Percentiles rank a stretch among this genome's conserved stretches.
Conservation (phyloP, 1,140 invertebrate genomes). For the Sarcophaga peregrina region DNA sequence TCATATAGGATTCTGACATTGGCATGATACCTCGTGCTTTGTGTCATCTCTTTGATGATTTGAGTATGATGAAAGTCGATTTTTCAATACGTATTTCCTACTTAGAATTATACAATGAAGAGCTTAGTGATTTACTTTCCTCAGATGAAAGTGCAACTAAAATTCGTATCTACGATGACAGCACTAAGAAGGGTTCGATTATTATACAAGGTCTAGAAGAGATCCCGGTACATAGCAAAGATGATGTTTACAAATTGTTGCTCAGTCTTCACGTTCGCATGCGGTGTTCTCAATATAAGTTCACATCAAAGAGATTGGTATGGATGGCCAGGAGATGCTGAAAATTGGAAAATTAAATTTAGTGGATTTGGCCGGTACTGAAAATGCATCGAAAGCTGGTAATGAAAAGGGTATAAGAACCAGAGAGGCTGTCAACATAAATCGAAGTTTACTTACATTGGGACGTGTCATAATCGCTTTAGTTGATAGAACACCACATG, state of each 20-base stretch:
- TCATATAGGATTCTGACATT: slow-evolving; percentile 76
- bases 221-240: slow-evolving; percentile 88
- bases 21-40: slow-evolving; percentile 88
- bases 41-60: slow-evolving; percentile 85
- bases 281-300: slow-evolving; percentile 96
- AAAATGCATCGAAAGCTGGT: slow-evolving; percentile 95
- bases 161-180: slow-evolving; percentile 85
- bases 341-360: slow-evolving; percentile 97
- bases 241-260: slow-evolving; percentile 92
- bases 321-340: slow-evolving; percentile 90
- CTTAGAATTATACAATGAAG: slow-evolving; percentile 97
- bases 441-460: slow-evolving; percentile 92
- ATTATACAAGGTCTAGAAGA: slow-evolving; percentile 95
- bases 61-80: slow-evolving; percentile 80
- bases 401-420: slow-evolving; percentile 81
- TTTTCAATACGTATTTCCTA: slow-evolving; percentile 93
- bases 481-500: slow-evolving; percentile 91
- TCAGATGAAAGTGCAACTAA: slow-evolving; percentile 79
- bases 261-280: slow-evolving; percentile 92
- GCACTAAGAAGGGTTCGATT: slow-evolving; percentile 85
- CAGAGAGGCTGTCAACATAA: slow-evolving; percentile 95
- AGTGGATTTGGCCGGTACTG: slow-evolving; percentile 96
- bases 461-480: slow-evolving; percentile 96
- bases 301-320: slow-evolving; percentile 90
- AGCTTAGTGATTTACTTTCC: slow-evolving; percentile 91